Evolutionary conservation across 2,113 vertebrate species (phyloP).

Genomic region (Oenanthe oenanthe): DNA sequence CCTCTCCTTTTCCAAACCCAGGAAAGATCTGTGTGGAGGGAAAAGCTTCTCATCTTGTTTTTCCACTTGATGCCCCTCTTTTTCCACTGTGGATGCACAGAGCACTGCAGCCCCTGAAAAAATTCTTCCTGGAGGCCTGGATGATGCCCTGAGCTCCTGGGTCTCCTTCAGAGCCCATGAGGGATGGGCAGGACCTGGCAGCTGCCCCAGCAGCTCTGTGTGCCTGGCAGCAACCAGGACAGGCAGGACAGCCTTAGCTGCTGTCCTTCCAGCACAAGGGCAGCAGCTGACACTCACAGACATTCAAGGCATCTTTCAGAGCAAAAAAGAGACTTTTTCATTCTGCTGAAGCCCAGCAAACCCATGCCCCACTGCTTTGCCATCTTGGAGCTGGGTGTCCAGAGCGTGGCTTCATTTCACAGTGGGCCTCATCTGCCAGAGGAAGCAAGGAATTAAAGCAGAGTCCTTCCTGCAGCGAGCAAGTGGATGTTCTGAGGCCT

Average conservation of each 20-base stretch:
- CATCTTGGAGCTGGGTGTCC: background rate
- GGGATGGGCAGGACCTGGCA: rapidly evolving
- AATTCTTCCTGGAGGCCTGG: background rate
- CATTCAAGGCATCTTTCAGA: background rate
- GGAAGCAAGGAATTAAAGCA: background rate
- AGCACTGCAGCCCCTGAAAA: background rate
- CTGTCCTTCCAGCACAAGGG: background rate
- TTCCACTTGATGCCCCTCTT: background rate
- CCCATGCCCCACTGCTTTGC: background rate
- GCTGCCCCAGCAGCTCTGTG: background rate
- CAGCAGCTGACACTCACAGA: background rate
- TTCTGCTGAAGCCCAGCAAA: background rate
- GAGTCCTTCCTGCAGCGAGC: background rate
- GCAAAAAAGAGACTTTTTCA: background rate
- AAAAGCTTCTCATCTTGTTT: background rate
- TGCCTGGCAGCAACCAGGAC: rapidly evolving
- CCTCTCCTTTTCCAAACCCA: background rate
- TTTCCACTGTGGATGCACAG: background rate
- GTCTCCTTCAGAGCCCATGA: background rate
- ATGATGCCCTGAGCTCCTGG: background rate
- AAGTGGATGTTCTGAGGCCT: background rate
- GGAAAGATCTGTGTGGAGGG: background rate
- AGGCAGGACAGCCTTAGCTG: rapidly evolving
- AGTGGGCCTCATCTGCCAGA: background rate
- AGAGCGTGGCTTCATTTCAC: background rate